Base-by-base conservation (phyloP, 2,888 invertebrate genomes). In the Cerastis leucographa region DNA sequence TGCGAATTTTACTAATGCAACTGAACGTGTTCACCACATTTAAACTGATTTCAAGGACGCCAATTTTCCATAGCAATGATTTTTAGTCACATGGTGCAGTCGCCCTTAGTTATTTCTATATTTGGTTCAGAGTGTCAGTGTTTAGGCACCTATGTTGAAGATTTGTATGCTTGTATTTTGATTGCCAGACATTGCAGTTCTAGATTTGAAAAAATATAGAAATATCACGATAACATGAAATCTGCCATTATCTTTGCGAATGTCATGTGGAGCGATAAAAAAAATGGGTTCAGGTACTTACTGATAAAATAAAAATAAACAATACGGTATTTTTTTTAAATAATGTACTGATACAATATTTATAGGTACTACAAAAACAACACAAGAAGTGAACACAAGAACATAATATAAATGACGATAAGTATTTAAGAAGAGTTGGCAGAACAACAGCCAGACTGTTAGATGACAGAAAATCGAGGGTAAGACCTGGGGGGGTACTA, bases 261-360 rank as follows among this genome's bases (percentile, higher is more conserved):
- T 82, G 76, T 85, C 83, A 71, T 51, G 67, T 69, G 71, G 14
- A 73, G 54, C 49, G 83, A 83, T 85, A 83, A 82, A 76, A 14
- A 70, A 82, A 71, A 71, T 71, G 59, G 67, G 75, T 82, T 71
- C 83, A 82, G 82, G 73, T 80, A 83, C 54, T 69, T 77, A 59
- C 70, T 76, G 83, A 83, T 83, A 83, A 83, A 71, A 73, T 81
- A 73, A 72, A 83, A 72, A 83, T 76, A 83, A 85, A 76, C 71
- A 76, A 70, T 62, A 29, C 59, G 19, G 65, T 82, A 42, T 76
- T 65, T 81, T 64, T 51, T 0, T 51, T 8, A 17, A 73, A 54
- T 70, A 40, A 81, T 64, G 2, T 71, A 61, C n/a, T 76, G 70
- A 67, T 76, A 71, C 46, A 64, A 72, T 70, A 51, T 35, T 19